A percentile compares a stretch with the other conserved stretches of the same genome.
Conservation (phyloP, 1,140 invertebrate species). For the Mactra quadrangularis region DNA sequence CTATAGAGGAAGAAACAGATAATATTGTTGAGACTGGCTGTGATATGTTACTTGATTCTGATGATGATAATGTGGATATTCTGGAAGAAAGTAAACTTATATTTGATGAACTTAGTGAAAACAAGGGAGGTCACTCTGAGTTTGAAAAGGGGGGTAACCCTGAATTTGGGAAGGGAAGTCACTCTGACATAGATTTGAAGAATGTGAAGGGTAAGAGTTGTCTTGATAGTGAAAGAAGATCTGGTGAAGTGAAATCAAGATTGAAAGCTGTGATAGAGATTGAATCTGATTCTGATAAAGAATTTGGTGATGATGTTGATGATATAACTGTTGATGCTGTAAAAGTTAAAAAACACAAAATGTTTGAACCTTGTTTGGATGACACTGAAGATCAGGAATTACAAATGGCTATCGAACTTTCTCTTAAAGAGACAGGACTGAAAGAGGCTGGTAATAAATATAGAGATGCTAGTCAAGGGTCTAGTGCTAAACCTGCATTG, state of each 20-base stretch:
- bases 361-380: slow-evolving; percentile 27
- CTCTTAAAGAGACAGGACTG: not conserved
- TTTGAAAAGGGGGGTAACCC: not conserved
- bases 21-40: slow-evolving; percentile 63
- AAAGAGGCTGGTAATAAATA: not conserved
- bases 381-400: slow-evolving; percentile 15
- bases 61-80: slow-evolving; percentile 45
- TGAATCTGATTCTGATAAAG: slow-evolving; percentile 51
- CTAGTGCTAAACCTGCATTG: too few relatives aligned
- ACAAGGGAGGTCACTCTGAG: not conserved
- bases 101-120: slow-evolving; percentile 10
- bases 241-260: slow-evolving; percentile 19
- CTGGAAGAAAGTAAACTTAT: slow-evolving; percentile 39
- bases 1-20: slow-evolving; percentile 50
- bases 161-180: not conserved
- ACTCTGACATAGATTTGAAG: not conserved
- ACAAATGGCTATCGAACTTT: slow-evolving; percentile 35
- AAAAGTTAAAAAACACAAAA: not conserved
- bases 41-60: slow-evolving; percentile 40
- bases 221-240: not conserved
- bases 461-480: too few relatives aligned
- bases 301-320: slow-evolving; percentile 17
- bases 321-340: not conserved
- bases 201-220: not conserved
- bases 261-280: slow-evolving; percentile 46